Evolutionary conservation across 2,113 vertebrate genomes (phyloP), one percentile per base, ranked within the genome.

Genomic region (Dascyllus trimaculatus): DNA sequence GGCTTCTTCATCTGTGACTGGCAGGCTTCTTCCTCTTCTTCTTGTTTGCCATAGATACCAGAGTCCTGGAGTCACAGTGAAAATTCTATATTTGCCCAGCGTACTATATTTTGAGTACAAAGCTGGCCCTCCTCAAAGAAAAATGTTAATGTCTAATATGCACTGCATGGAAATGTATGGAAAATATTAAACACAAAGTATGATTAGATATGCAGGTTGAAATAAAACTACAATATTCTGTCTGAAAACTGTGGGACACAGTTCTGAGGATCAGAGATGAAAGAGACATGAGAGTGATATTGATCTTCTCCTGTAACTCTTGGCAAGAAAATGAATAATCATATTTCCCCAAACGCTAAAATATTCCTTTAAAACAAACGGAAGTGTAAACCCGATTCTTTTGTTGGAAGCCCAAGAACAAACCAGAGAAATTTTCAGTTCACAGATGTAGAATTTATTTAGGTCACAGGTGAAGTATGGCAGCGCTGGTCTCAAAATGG

Each of bases 21-120:
- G 21, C 40, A 63, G n/a, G 25, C 38, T 29, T 59, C 57, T 43
- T 43, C 14, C 15, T 43, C 40, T 43, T 32, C 32, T 35, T 35
- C 32, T 35, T 35, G 7, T 35, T 35, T 35, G 26, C 32, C 18
- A 25, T 46, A 70, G 35, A 58, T 57, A 63, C n/a, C 4, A 26
- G 9, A 67, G 43, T 45, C 71, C 40, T 18, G 22, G 24, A 59
- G 46, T 43, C 22, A 66, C 38, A 74, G n/a, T 0, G 18, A 69
- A 57, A 59, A 49, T 66, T 19, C 38, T 60, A 51, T 32, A 52
- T 54, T 64, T 81, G 46, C 43, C 71, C 61, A 49, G 56, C 52
- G 51, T 58, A 15, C 1, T 51, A 32, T 73, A 25, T 56, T 75
- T 57, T 67, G 18, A 70, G 38, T 43, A 56, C 22, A 35, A 59